Base-by-base conservation (phyloP, 2,113 vertebrate genomes). In the Anhinga rufa region DNA sequence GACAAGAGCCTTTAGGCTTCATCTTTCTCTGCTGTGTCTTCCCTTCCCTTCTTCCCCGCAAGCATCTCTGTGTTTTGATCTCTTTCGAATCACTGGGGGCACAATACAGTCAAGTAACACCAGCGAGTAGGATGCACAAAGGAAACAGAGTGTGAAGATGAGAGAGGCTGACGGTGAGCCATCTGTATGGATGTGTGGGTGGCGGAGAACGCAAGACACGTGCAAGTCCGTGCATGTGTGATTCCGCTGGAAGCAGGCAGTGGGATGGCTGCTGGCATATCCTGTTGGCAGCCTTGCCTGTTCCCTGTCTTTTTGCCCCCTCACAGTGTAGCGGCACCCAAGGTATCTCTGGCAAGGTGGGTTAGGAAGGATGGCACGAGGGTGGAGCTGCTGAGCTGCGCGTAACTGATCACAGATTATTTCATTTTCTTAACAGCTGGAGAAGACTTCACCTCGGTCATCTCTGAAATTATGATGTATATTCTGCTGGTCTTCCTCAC, bases 381-480 rank as follows among this genome's bases (percentile, higher is more conserved):
- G 52, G 36, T 54, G 55, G 80, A 94, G 42, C 86, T 83, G 44
- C 36, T 26, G 20, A 46, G 83, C 79, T 80, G 31, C 3, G 1
- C 8, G 22, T 21, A 17, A 93, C 12, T n/a, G 34, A 54, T 34
- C 9, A 10, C 29, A 51, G 42, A 25, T 21, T 12, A 5, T 83
- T 76, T 76, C 26, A 2, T 71, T 91, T 68, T 90, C 92, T 91
- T 81, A 66, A 64, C 98, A 99, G 99, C 98, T 70, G 98, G 96
- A 89, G 91, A 96, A 71, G 98, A 99, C 95, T 91, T 98, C 88
- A 98, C 99, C 9, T 99, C 99, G 0, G 96, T 99, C 93, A 99
- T 99, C 98, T 99, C 99, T 4, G 98, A 99, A 97, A 99, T 99
- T 87, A 99, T 99, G 99, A 99, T 99, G 99, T 99, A 99, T 54